Base-by-base conservation (phyloP, 2,113 vertebrate species). In the Vulpes ferrilata region DNA sequence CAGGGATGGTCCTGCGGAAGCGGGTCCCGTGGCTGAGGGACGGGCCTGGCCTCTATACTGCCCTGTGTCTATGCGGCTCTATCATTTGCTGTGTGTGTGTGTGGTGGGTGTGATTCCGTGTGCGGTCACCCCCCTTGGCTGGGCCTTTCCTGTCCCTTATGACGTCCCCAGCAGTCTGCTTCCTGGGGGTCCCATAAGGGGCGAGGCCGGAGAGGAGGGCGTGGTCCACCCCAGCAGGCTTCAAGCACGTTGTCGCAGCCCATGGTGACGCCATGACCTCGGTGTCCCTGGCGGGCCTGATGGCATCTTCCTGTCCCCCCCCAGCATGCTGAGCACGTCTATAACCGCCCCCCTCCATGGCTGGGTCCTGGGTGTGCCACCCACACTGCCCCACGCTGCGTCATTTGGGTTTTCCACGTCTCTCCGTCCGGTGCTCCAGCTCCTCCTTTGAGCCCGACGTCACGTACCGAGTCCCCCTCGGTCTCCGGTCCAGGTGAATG, bases 121-220 rank as follows among this genome's bases (percentile, higher is more conserved):
- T 25, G 2, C 15, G 9, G 19, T 84, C 7, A 55, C 0, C 62
- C 64, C 57, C 35, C 27, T 51, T 7, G 11, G 67, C 35, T n/a
- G 79, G 2, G 81, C 74, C 43, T 11, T 25, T 43, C 55, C 35
- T 57, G 38, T 81, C n/a, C 7, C 67, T 71, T 60, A 60, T 38
- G 20, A 73, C 73, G 11, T 64, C 19, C 11, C 23, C 2, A 90
- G 38, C 12, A 74, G 51, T 19, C 64, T 19, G 30, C 7, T 48
- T 9, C 64, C 15, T 17, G 30, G 35, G 35, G 11, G 11, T 30
- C 7, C n/a, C 27, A 4, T n/a, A 60, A 20, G 62, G 9, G 15
- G 22, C 0, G 4, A 30, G 12, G 62, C 43, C 8, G 2, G 5
- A 16, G 27, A 9, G 15, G 19, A 19, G 3, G 23, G 22, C 2